Evolutionary conservation across 2,888 invertebrate genomes (phyloP).

Genomic region (Leptopilina myrica): DNA sequence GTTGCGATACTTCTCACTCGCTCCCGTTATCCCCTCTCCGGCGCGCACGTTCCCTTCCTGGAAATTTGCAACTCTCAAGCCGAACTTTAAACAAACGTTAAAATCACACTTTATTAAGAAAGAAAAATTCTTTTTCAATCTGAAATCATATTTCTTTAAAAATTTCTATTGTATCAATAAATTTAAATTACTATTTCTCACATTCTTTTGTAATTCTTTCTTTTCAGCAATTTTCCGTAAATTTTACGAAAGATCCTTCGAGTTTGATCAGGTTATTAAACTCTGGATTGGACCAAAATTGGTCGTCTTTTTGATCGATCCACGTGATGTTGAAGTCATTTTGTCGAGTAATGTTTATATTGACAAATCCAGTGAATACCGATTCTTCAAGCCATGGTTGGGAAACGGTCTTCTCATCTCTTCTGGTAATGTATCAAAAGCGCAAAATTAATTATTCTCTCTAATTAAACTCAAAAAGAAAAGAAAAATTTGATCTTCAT

Average conservation of each 20-base stretch:
- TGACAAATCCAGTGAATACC: conserved; percentile 88
- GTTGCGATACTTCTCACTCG: no score
- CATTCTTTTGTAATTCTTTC: background rate
- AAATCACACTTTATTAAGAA: no score
- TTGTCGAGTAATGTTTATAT: conserved; percentile 89
- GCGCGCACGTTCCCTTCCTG: no score
- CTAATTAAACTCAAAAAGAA: no score
- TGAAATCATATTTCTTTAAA: no score
- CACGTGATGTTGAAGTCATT: conserved; percentile 87
- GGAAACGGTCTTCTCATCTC: conserved; percentile 90
- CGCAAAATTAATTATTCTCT: background rate
- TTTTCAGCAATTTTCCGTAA: conserved; percentile 84
- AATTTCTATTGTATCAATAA: no score
- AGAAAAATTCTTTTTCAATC: no score
- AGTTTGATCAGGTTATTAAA: conserved; percentile 81
- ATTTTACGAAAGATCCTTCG: conserved; percentile 78
- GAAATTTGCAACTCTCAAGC: no score
- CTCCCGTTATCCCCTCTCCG: no score
- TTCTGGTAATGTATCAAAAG: conserved; percentile 79
- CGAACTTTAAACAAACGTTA: no score
- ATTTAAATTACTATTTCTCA: no score
- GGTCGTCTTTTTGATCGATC: conserved; percentile 85
- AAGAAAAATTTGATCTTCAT: no score
- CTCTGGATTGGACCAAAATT: conserved; percentile 89
- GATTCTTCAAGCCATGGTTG: conserved; percentile 90